Evolutionary conservation across 1,140 invertebrate genomes (phyloP).

Genomic region (Platorchestia sp.): DNA sequence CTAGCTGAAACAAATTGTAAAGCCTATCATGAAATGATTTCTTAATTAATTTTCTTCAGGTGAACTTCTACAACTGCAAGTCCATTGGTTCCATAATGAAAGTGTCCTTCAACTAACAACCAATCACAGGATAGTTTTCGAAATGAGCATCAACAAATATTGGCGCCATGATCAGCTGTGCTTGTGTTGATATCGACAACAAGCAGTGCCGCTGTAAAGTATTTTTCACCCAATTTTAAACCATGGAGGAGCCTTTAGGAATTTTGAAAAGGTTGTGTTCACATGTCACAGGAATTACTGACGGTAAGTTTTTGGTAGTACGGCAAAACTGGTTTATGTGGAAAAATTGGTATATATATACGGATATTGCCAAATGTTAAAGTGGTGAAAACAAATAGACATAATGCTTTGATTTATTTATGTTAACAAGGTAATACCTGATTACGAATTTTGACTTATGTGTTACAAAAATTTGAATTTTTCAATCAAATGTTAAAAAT

Average conservation of each 20-base stretch:
- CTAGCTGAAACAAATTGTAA: background rate
- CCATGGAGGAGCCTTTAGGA: background rate
- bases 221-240: background rate
- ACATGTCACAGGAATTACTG: background rate
- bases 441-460: too few relatives aligned
- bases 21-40: background rate
- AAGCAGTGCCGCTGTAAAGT: background rate
- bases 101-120: background rate
- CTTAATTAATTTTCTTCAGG: background rate
- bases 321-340: background rate
- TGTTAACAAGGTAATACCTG: too few relatives aligned
- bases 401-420: too few relatives aligned
- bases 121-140: background rate
- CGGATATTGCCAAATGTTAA: too few relatives aligned
- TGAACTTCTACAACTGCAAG: background rate
- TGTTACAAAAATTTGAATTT: too few relatives aligned
- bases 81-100: background rate
- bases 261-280: background rate
- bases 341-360: background rate
- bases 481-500: too few relatives aligned
- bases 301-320: background rate
- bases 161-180: constrained; percentile 4
- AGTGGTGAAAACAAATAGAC: too few relatives aligned
- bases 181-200: background rate
- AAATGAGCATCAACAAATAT: background rate